These are phyloP conservation scores for Megaceryle alcyon DNA, from an alignment of 2,797 vertebrate genomes.

Conservation along the genomic window DNA sequence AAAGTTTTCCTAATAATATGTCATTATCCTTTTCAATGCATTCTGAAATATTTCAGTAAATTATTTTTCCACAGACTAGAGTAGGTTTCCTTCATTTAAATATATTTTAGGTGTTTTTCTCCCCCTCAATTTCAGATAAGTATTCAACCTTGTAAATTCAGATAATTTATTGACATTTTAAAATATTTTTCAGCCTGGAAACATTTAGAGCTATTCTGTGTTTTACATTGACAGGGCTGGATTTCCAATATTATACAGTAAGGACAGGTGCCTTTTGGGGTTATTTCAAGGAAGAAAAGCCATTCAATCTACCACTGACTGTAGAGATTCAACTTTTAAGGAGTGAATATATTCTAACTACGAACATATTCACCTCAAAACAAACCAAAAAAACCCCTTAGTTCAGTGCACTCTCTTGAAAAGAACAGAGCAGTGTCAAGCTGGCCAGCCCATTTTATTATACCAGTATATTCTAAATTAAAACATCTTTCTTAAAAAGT, in stretches of 20 bases:
- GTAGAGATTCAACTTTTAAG: not conserved
- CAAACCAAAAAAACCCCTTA: not conserved
- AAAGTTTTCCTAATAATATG: conserved; percentile 19
- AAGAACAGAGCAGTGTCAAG: not conserved
- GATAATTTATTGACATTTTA: not conserved
- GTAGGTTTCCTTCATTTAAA: not conserved
- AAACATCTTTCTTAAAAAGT: not conserved
- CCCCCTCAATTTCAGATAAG: not conserved
- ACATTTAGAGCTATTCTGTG: not conserved
- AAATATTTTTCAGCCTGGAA: not conserved
- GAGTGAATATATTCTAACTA: not conserved
- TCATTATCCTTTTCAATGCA: conserved; percentile 12
- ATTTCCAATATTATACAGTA: not conserved
- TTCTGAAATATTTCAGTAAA: conserved; percentile 2
- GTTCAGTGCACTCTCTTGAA: not conserved
- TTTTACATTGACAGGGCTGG: not conserved
- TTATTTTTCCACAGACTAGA: not conserved
- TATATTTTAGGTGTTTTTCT: not conserved
- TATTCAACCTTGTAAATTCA: not conserved
- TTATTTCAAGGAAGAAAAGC: not conserved
- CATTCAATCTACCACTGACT: not conserved
- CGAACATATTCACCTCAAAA: not conserved
- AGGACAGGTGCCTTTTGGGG: not conserved
- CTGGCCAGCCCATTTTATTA: not conserved
- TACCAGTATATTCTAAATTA: not conserved